phyloP scores from a whole-genome alignment of 2,797 vertebrate species.

The Neosalanx taihuensis region DNA sequence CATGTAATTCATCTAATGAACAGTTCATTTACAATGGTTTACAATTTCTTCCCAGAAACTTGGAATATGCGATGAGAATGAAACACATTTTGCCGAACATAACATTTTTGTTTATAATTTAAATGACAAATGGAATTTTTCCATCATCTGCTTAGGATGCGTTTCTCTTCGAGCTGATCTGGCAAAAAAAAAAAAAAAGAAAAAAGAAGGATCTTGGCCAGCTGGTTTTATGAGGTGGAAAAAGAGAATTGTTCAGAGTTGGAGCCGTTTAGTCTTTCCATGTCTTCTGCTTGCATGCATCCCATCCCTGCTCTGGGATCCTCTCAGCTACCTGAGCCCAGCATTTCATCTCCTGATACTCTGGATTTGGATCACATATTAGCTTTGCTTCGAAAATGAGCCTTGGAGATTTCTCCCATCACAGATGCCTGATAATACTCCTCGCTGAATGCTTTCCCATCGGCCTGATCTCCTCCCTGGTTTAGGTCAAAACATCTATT shows the following conservation, averaged over 20 bases:
- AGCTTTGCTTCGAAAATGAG: conserved; percentile 29
- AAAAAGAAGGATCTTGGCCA: conserved; percentile 35
- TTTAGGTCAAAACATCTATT: conserved; percentile 30
- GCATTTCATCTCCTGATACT: conserved; percentile 31
- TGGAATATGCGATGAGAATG: too few species aligned
- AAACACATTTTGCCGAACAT: background rate
- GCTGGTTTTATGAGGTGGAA: background rate
- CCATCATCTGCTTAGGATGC: background rate
- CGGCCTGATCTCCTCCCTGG: conserved; percentile 23
- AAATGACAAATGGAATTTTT: background rate
- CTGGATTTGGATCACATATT: conserved; percentile 38
- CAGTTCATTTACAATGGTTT: too few species aligned
- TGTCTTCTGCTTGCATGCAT: background rate
- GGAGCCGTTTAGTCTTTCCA: conserved; percentile 18
- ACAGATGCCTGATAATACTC: conserved; percentile 32
- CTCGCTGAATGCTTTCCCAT: conserved; percentile 40
- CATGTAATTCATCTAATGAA: background rate
- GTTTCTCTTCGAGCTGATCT: background rate
- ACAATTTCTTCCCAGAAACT: too few species aligned
- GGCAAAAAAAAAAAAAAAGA: background rate
- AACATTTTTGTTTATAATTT: background rate
- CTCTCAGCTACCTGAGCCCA: conserved; percentile 32
- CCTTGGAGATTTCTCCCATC: conserved; percentile 28
- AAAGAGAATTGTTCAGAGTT: conserved; percentile 4
- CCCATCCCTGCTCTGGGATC: conserved; percentile 20